Conservation (phyloP, 2,797 vertebrate genomes). For the Anolis apletophallus region DNA sequence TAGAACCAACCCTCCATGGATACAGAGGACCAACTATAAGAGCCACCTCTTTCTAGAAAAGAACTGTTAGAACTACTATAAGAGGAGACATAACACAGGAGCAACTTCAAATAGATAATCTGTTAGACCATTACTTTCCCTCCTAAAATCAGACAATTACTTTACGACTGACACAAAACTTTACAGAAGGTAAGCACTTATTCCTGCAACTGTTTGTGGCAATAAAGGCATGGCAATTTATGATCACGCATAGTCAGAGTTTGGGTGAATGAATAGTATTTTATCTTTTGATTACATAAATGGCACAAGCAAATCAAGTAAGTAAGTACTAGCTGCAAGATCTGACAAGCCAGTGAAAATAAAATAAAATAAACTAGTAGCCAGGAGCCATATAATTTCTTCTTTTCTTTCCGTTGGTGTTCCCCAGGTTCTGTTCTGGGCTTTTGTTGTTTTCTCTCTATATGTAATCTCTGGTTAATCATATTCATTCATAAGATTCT, state of each 20-base stretch:
- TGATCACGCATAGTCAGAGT: not conserved
- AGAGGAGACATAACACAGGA: not conserved
- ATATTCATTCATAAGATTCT: too few relatives aligned
- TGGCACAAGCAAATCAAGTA: not conserved
- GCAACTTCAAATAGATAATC: not conserved
- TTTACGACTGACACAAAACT: not conserved
- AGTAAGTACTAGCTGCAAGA: not conserved
- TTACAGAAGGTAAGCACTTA: not conserved
- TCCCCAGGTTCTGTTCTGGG: too few relatives aligned
- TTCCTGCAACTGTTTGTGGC: not conserved
- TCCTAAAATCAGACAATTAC: not conserved
- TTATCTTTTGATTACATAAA: not conserved
- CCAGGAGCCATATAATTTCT: not conserved
- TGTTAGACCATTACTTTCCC: not conserved
- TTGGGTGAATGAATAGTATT: not conserved
- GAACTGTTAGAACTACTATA: too few relatives aligned
- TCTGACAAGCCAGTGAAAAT: not conserved
- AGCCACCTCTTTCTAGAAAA: too few relatives aligned
- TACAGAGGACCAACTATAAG: not conserved
- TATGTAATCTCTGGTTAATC: too few relatives aligned
- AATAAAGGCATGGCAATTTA: too few relatives aligned
- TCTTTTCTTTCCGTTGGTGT: too few relatives aligned
- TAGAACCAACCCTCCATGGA: too few relatives aligned
- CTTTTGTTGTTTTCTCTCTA: too few relatives aligned
- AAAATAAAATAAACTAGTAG: too few relatives aligned